Percentiles rank a stretch among this genome's conserved stretches.
Conservation (phyloP, 1,140 invertebrate species). For the Cephus cinctus region DNA sequence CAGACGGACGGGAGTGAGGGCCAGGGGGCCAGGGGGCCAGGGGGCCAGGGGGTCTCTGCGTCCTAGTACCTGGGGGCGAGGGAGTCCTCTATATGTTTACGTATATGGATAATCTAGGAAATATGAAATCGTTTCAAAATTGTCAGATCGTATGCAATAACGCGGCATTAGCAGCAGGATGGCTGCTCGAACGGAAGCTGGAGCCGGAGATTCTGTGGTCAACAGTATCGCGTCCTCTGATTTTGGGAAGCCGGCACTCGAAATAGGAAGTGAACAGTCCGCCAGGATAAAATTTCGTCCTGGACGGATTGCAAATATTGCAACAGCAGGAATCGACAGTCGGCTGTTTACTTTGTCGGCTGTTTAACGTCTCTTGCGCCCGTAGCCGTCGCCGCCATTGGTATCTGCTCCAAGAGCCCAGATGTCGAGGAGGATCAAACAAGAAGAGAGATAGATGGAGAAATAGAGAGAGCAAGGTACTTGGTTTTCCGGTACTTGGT, state of each 20-base stretch:
- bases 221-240: not conserved
- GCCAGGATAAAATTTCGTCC: conserved; percentile 15
- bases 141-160: conserved; percentile 37
- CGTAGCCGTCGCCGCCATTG: too few species aligned
- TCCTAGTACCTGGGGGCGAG: too few species aligned
- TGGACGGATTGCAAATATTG: conserved; percentile 18
- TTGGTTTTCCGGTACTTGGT: too few species aligned
- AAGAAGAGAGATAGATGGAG: too few species aligned
- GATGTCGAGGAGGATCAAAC: too few species aligned
- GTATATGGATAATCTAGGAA: conserved; percentile 20
- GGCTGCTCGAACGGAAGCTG: not conserved
- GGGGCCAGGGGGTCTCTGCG: too few species aligned
- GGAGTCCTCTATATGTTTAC: too few species aligned
- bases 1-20: too few species aligned
- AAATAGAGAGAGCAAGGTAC: too few species aligned
- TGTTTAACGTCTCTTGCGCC: too few species aligned
- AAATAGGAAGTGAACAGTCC: not conserved
- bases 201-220: conserved; percentile 1
- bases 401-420: too few species aligned
- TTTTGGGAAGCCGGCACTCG: not conserved
- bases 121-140: conserved; percentile 35
- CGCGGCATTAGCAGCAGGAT: conserved; percentile 25
- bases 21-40: too few species aligned
- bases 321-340: conserved; percentile 21
- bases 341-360: conserved; percentile 19